Conservation (phyloP, 2,113 vertebrate genomes). For the Apodemus sylvaticus region DNA sequence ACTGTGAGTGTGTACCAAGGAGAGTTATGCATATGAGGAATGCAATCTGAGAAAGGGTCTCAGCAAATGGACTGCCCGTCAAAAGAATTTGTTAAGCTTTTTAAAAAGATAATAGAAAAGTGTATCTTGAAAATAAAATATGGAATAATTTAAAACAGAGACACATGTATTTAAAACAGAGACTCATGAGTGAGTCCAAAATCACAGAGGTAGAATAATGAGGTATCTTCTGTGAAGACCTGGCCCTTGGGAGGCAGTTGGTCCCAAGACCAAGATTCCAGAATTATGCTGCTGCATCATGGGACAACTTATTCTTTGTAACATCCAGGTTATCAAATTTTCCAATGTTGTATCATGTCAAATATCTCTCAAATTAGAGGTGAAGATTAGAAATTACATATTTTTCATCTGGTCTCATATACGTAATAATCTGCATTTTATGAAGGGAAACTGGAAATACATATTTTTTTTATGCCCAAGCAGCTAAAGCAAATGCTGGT, state of each 20-base stretch:
- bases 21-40: fast-evolving
- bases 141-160: not conserved
- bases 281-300: not conserved
- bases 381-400: not conserved
- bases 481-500: not conserved
- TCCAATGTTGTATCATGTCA: not conserved
- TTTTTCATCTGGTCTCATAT: not conserved
- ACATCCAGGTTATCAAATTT: not conserved
- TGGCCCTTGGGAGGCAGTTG: not conserved
- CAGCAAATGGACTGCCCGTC: not conserved
- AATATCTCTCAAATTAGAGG: not conserved
- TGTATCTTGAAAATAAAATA: not conserved
- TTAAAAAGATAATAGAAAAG: not conserved
- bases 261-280: too few relatives aligned
- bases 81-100: not conserved
- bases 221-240: fast-evolving
- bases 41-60: not conserved
- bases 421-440: not conserved
- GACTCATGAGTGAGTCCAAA: too few relatives aligned
- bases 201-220: not conserved
- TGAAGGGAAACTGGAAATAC: not conserved
- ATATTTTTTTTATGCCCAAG: not conserved
- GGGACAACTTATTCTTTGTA: not conserved
- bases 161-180: not conserved
- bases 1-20: not conserved